Evolutionary conservation across 1,140 invertebrate genomes (phyloP), one percentile per base, ranked within the genome.

Genomic region (Pectinophora gossypiella): DNA sequence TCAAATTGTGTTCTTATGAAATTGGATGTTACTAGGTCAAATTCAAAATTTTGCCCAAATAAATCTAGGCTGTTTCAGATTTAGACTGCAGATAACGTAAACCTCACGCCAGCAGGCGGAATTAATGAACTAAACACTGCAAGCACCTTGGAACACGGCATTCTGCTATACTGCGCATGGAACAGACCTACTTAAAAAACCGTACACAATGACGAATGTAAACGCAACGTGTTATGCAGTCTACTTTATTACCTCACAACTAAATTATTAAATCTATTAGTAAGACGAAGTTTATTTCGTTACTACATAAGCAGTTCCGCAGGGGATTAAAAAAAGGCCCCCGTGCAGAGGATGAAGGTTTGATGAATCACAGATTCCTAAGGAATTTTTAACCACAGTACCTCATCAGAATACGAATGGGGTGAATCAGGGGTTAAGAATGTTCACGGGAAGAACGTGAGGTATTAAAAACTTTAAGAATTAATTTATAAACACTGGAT

Each of bases 371-470:
- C 35, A n/a, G 27, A 42, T 53, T 57, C 23, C 22, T 53, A 56
- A 43, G 36, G 50, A 60, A 62, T 59, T 59, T 56, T 23, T 67
- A 46, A 55, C 62, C 57, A 64, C 64, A 56, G 18, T 36, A 54
- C 54, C 49, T 35, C 51, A 60, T 58, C 54, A 16, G 56, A 59
- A 69, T 61, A 52, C 51, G 55, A 51, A 69, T 46, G 49, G 54
- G 48, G 43, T 71, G 68, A 71, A 58, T 67, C 64, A 67, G 51
- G 52, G 16, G 7, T 43, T 4, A 40, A 35, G 46, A 43, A 52
- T 57, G 55, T 40, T 9, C 36, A 15, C 16, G 3, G 16, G 23
- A 2, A 15, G 36, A 3, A 16, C 36, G 1, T 15, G n/a, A 18
- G 3, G 16, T 40, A 40, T 40, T 10, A 40, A 15, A 32, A 32